phyloP scores from a whole-genome alignment of 2,888 invertebrate species.

The Baccha elongata region DNA sequence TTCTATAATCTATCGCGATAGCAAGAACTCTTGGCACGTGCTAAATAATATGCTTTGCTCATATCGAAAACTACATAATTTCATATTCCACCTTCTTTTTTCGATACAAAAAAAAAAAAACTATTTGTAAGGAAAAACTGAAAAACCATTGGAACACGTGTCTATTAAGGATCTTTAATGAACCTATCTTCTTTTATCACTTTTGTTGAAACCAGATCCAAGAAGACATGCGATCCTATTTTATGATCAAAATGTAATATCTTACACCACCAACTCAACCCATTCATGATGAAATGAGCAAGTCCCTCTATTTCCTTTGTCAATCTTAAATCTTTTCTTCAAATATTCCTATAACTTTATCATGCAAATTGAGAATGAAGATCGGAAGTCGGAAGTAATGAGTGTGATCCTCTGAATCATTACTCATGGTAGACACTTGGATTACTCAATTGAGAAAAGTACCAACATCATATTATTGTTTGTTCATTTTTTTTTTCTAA shows the following conservation, averaged over 20 bases:
- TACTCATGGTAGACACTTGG: slow-evolving; percentile 8
- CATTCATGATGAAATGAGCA: neutral
- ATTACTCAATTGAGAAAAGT: slow-evolving; percentile 54
- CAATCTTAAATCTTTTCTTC: neutral
- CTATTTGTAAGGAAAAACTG: neutral
- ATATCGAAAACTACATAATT: neutral
- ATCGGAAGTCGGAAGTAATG: slow-evolving; percentile 57
- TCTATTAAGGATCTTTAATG: slow-evolving; percentile 3
- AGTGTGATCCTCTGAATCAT: slow-evolving; percentile 10
- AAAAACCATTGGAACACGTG: slow-evolving; percentile 46
- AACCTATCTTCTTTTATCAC: slow-evolving; percentile 7
- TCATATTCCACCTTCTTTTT: slow-evolving; percentile 38
- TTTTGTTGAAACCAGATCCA: slow-evolving; percentile 59
- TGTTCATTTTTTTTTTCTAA: slow-evolving; percentile 25
- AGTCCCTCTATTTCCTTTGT: slow-evolving; percentile 10
- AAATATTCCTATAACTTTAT: slow-evolving; percentile 33
- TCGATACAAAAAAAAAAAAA: neutral
- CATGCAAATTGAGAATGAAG: slow-evolving; percentile 54
- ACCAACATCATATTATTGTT: neutral
- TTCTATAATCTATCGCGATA: too few relatives aligned
- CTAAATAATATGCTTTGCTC: slow-evolving; percentile 17
- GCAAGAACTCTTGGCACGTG: slow-evolving; percentile 37
- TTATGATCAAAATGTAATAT: slow-evolving; percentile 23
- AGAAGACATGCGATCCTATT: slow-evolving; percentile 62
- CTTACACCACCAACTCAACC: slow-evolving; percentile 27